These are phyloP conservation scores for Ctenopoma multispine DNA, from an alignment of 2,797 vertebrate species.

Conservation along the genomic window DNA sequence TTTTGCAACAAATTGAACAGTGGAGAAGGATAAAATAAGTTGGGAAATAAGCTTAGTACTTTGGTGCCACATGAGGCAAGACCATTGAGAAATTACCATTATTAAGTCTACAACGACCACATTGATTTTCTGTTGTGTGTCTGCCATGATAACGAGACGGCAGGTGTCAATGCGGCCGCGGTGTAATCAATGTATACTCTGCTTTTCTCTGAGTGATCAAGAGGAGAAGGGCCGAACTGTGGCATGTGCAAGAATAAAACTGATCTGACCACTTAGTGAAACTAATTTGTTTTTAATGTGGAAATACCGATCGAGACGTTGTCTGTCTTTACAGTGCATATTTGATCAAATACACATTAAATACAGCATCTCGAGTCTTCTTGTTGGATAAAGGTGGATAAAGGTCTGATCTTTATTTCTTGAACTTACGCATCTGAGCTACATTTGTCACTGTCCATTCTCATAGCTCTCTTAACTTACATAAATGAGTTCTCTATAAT, in stretches of 20 bases:
- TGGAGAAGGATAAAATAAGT: constrained; percentile 30
- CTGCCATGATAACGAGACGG: constrained; percentile 63
- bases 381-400: not conserved
- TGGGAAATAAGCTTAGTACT: constrained; percentile 29
- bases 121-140: constrained; percentile 70
- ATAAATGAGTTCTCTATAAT: no score
- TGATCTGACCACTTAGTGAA: constrained; percentile 12
- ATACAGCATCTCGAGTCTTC: not conserved
- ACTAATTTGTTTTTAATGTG: constrained; percentile 36
- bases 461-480: no score
- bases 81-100: constrained; percentile 61
- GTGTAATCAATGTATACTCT: constrained; percentile 44
- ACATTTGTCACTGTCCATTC: no score
- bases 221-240: constrained; percentile 25
- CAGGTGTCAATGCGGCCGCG: constrained; percentile 45
- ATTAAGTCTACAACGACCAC: constrained; percentile 69
- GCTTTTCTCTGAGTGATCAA: constrained; percentile 41
- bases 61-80: constrained; percentile 24
- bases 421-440: no score
- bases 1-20: constrained; percentile 40
- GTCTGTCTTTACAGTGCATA: not conserved
- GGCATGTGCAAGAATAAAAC: constrained; percentile 9
- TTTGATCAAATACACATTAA: not conserved
- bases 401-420: not conserved
- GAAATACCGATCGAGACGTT: constrained; percentile 23